phyloP scores from a whole-genome alignment of 2,888 invertebrate genomes.

The Deilephila porcellus region DNA sequence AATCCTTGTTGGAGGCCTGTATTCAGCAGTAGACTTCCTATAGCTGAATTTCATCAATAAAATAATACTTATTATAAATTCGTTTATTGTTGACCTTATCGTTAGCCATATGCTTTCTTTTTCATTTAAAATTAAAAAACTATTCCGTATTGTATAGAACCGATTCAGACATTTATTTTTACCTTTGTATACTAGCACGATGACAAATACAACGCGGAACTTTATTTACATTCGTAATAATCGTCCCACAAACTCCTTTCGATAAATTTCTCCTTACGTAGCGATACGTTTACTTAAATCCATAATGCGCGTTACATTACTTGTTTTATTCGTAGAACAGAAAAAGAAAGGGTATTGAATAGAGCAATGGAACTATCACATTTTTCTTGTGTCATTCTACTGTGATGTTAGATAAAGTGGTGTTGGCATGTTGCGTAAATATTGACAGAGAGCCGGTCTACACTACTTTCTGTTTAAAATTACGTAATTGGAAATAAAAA shows the following conservation, averaged over 20 bases:
- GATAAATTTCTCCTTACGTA: neutral
- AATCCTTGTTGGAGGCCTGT: too few relatives aligned
- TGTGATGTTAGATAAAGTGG: neutral
- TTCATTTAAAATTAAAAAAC: too few relatives aligned
- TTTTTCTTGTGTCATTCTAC: neutral
- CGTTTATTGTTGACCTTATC: too few relatives aligned
- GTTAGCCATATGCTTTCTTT: too few relatives aligned
- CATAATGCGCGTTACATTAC: neutral
- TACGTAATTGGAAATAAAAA: neutral
- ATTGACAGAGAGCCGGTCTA: neutral
- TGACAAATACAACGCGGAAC: neutral
- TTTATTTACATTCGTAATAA: neutral
- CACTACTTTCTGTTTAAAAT: neutral
- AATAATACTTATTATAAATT: too few relatives aligned
- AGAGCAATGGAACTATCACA: slow-evolving; percentile 14
- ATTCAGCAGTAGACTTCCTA: too few relatives aligned
- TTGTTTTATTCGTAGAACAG: neutral
- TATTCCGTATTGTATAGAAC: too few relatives aligned
- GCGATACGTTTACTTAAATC: neutral
- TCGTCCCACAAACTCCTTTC: slow-evolving; percentile 2
- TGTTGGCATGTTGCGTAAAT: slow-evolving; percentile 1
- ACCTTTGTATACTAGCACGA: neutral
- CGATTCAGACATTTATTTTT: neutral
- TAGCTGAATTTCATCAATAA: too few relatives aligned
- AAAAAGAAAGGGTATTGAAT: too few relatives aligned